phyloP scores from a whole-genome alignment of 2,113 vertebrate genomes.

The Forbesichthys papilliferus region DNA sequence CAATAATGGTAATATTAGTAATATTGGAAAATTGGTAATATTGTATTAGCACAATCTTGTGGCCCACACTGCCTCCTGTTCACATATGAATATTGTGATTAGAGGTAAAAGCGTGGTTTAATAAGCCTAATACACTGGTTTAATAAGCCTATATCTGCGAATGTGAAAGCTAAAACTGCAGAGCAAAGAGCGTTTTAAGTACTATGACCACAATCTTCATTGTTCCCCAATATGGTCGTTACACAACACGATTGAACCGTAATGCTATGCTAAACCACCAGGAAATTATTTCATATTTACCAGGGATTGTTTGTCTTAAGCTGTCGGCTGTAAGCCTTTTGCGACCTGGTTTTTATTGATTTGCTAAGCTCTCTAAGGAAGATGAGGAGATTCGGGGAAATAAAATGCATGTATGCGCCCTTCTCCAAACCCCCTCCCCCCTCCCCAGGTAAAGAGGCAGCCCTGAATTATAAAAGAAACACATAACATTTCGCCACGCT shows the following conservation, averaged over 20 bases:
- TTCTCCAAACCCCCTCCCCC: not conserved
- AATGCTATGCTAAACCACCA: constrained; percentile 6
- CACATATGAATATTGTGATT: no score
- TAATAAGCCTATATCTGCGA: no score
- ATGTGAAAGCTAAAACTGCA: not conserved
- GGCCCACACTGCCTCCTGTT: no score
- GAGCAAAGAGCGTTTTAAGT: constrained; percentile 29
- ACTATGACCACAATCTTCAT: not conserved
- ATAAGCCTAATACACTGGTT: no score
- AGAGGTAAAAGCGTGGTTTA: no score
- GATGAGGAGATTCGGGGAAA: constrained; percentile 44
- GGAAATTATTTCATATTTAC: constrained; percentile 39
- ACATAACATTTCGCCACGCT: no score
- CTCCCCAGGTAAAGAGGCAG: constrained; percentile 3
- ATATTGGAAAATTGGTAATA: no score
- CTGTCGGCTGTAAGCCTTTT: constrained; percentile 41
- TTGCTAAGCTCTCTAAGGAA: constrained; percentile 42
- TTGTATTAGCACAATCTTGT: no score
- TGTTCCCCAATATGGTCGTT: not conserved
- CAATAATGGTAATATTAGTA: no score
- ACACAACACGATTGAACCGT: constrained; percentile 15
- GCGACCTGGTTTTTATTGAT: constrained; percentile 49
- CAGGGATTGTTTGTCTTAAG: constrained; percentile 38
- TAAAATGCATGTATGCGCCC: constrained; percentile 28
- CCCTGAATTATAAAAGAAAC: not conserved